Base-by-base conservation (phyloP, 2,888 invertebrate species). In the Drosophila affinis region DNA sequence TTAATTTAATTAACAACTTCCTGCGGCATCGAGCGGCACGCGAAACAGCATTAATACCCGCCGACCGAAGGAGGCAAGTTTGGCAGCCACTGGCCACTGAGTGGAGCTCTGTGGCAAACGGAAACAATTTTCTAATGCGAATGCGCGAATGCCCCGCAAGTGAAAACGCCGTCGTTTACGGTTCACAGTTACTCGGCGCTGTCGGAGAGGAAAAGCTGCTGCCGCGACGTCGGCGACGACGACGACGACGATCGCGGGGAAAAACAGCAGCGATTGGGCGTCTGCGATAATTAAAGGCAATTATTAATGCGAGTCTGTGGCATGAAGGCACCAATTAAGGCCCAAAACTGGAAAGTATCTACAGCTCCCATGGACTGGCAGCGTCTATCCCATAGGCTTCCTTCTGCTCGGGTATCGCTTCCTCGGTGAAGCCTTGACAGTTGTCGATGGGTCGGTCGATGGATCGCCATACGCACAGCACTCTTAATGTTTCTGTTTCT, bases 231-330 rank as follows among this genome's bases (percentile, higher is more conserved):
- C 21, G 21, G 21, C 21, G 5, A 24, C 24, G 24, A 5, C 0
- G 24, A 24, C 24, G 24, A 5, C 5, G 24, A 24, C 18, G 18
- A 9, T 21, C 12, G 2, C 6, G 10, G 18, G 14, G 59, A 53
- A 72, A 72, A 74, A 72, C 75, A 72, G 62, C 70, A 80, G 79
- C 82, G 90, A 91, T 91, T 88, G 89, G 90, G 88, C 90, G 90
- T 88, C 81, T 81, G 89, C 75, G 90, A 90, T 90, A 90, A 90
- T 90, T 91, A 88, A 83, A 86, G 78, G 78, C 88, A 83, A 82
- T 86, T 83, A 85, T 81, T 61, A 59, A 29, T 59, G 49, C 49
- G 59, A 60, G 61, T 58, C 58, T 57, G 54, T 29, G 18, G 29
- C 45, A 68, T 75, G 76, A 79, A 70, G 81, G 72, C 69, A 77